phyloP scores from a whole-genome alignment of 2,797 vertebrate genomes.

The Rhadinocentrus ornatus region DNA sequence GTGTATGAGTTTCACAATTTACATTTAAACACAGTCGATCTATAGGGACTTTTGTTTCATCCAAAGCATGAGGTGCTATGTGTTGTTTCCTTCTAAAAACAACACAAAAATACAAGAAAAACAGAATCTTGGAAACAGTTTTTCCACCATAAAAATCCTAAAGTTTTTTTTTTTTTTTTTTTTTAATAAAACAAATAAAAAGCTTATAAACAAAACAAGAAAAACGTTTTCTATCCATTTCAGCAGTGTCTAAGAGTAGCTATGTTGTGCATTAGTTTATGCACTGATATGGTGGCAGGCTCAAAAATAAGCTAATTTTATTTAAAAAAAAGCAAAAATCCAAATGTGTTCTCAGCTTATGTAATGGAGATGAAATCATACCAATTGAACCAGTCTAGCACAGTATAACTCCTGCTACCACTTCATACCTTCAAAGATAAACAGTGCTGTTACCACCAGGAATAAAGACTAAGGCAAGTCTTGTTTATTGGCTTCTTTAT shows the following conservation, averaged over 20 bases:
- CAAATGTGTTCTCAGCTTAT: not conserved
- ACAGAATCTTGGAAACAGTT: not conserved
- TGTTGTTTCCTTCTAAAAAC: not conserved
- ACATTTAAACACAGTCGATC: not conserved
- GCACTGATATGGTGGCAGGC: not conserved
- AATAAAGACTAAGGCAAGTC: not conserved
- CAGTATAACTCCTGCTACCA: not conserved
- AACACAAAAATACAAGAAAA: not conserved
- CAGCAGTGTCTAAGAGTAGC: not conserved
- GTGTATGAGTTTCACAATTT: not conserved
- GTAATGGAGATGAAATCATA: not conserved
- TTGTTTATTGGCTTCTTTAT: constrained; percentile 9
- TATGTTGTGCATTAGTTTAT: not conserved
- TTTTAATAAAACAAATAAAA: no score
- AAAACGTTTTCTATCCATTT: no score
- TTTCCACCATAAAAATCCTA: not conserved
- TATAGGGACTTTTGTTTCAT: not conserved
- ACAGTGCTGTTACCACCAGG: not conserved
- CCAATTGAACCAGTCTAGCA: not conserved
- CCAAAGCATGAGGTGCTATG: not conserved
- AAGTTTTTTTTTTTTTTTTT: no score
- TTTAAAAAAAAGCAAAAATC: not conserved
- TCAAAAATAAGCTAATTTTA: not conserved
- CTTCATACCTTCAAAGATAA: not conserved
- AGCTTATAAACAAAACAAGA: no score